Evolutionary conservation across 2,888 invertebrate genomes (phyloP), one percentile per base, ranked within the genome.

Genomic region (Macropis europaea): DNA sequence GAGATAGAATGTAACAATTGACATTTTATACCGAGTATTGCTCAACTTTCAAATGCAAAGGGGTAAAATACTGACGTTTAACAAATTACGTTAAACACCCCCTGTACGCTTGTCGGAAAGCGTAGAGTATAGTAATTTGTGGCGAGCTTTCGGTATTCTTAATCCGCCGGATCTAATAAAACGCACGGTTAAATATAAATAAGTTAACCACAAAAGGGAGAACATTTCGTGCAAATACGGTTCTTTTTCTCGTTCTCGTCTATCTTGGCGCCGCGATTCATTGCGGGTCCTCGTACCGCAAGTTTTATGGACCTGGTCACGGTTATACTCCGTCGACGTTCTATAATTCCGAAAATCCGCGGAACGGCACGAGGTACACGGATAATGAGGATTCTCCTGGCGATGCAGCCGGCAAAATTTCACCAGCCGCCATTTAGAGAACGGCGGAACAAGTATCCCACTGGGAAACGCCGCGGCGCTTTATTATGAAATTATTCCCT

Each of bases 381-480:
- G 26, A 62, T 70, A 68, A 79, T 76, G 61, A 73, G 69, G 67
- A 67, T 56, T 40, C 48, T n/a, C 24, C 30, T 9, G 50, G 7
- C 32, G 5, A 53, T 57, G 34, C 26, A 5, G 48, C 24, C 34
- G 36, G 40, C n/a, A 9, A 38, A 77, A 68, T 64, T 71, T 64
- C 56, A 34, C 62, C 28, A 28, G 17, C 34, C 45, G 19, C 48
- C 54, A 48, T 73, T 60, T 43, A 28, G 26, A 63, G 52, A n/a
- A n/a, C 42, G 61, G 13, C 45, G 48, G 30, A 7, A 36, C 57
- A 47, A 47, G 53, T 62, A 62, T 69, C 50, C 61, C 53, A 19
- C 13, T 13, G 48, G 34, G 42, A 67, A 63, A 54, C 30, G 36
- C 30, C 43, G 24, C 30, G 7, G 24, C 36, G 42, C 34, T 60